These are phyloP conservation scores for Anticlea derivata DNA, from an alignment of 2,888 invertebrate species.

Conservation along the genomic window DNA sequence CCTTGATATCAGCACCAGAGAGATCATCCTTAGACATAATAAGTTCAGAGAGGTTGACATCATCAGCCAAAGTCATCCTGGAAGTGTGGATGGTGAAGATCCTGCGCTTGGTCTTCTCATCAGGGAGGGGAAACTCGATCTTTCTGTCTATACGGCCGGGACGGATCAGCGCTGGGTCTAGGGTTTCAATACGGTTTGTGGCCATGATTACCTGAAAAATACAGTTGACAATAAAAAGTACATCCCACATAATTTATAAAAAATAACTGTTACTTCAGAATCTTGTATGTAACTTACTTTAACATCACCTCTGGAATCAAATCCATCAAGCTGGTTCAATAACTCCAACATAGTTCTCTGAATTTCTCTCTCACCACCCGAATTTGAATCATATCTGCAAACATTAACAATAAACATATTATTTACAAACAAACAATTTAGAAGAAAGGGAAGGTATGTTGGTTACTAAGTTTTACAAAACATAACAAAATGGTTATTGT, in stretches of 20 bases:
- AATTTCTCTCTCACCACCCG: constrained; percentile 99
- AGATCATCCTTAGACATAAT: constrained; percentile 99
- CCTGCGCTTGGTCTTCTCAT: constrained; percentile 98
- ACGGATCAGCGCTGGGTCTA: constrained; percentile 98
- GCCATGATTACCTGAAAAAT: constrained; percentile 94
- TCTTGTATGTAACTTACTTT: constrained; percentile 89
- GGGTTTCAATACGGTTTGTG: constrained; percentile 98
- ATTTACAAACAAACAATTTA: no score
- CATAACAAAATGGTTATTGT: no score
- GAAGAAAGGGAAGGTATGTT: no score
- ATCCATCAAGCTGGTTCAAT: constrained; percentile 98
- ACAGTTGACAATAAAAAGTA: no score
- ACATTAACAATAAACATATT: background rate
- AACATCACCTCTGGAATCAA: constrained; percentile 97
- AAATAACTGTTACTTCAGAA: no score
- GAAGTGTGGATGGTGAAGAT: constrained; percentile 99
- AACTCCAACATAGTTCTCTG: constrained; percentile 99
- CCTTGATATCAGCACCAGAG: constrained; percentile 98
- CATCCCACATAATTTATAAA: background rate
- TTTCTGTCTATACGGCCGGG: constrained; percentile 99
- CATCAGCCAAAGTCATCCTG: constrained; percentile 98
- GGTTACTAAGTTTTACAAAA: no score
- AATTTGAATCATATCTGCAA: constrained; percentile 96
- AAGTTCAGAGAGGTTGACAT: constrained; percentile 98
- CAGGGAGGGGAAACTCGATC: constrained; percentile 99